These are phyloP conservation scores for Drosophila neocordata DNA, from an alignment of 1,140 invertebrate genomes.

Conservation along the genomic window DNA sequence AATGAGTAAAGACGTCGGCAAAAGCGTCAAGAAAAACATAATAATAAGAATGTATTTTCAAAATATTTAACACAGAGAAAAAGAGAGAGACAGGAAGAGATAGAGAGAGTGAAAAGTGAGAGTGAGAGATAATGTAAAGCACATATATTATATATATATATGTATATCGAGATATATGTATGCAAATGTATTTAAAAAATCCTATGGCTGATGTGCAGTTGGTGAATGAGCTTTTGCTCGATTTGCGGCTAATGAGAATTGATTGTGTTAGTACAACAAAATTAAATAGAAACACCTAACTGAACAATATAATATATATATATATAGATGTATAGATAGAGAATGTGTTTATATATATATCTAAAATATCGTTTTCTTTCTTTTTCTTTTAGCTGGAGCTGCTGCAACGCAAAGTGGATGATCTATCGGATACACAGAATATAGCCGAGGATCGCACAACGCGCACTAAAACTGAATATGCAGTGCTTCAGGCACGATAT, in stretches of 20 bases:
- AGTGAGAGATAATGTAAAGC: slow-evolving; percentile 30
- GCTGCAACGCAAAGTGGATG: slow-evolving; percentile 94
- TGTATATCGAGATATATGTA: slow-evolving; percentile 41
- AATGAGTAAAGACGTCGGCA: slow-evolving; percentile 58
- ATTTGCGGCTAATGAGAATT: slow-evolving; percentile 73
- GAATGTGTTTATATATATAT: neutral
- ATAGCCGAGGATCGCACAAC: slow-evolving; percentile 93
- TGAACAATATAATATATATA: no score
- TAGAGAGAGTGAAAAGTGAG: neutral
- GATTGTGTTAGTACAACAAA: slow-evolving; percentile 83
- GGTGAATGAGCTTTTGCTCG: slow-evolving; percentile 76
- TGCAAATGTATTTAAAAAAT: slow-evolving; percentile 81
- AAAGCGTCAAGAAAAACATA: slow-evolving; percentile 29
- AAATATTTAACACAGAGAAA: slow-evolving; percentile 38
- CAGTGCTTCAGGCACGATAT: slow-evolving; percentile 92
- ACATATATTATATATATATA: slow-evolving; percentile 39
- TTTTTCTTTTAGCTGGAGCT: slow-evolving; percentile 89
- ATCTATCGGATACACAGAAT: slow-evolving; percentile 92
- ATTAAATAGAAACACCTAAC: no score
- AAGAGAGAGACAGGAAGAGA: neutral
- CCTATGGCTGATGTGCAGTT: slow-evolving; percentile 78
- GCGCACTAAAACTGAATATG: slow-evolving; percentile 94
- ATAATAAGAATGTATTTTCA: slow-evolving; percentile 28
- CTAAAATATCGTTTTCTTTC: slow-evolving; percentile 4
- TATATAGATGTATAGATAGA: neutral